Conservation (phyloP, 2,113 vertebrate species). For the Megaptera novaeangliae region DNA sequence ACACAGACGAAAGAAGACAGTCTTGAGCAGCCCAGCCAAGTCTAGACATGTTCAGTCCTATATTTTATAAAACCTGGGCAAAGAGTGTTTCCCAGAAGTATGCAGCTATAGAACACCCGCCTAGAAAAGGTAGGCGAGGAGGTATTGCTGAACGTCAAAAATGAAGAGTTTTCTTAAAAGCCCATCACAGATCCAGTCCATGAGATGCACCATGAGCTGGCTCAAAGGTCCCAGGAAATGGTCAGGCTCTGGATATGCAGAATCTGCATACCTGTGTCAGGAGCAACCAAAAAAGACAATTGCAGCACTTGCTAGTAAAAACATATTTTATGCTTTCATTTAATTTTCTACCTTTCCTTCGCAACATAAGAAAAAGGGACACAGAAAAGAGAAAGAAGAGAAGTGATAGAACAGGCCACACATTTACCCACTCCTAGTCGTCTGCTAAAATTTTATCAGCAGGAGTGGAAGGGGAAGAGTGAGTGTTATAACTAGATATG, state of each 20-base stretch:
- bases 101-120: neutral
- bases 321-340: neutral
- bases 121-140: neutral
- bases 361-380: neutral
- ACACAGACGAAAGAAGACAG: neutral
- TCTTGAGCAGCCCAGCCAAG: neutral
- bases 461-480: neutral
- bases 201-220: neutral
- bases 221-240: neutral
- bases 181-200: neutral
- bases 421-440: neutral
- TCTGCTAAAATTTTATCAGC: neutral
- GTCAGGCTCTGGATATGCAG: neutral
- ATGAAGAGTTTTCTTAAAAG: neutral
- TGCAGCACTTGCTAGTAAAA: neutral
- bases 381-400: neutral
- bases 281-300: neutral
- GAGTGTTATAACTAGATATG: neutral
- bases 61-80: neutral
- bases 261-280: neutral
- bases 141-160: neutral
- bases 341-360: neutral
- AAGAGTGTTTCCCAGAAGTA: neutral
- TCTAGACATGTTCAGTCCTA: neutral
- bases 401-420: neutral